Evolutionary conservation across 2,888 invertebrate genomes (phyloP).

Genomic region (Apomyelois bistriatella): DNA sequence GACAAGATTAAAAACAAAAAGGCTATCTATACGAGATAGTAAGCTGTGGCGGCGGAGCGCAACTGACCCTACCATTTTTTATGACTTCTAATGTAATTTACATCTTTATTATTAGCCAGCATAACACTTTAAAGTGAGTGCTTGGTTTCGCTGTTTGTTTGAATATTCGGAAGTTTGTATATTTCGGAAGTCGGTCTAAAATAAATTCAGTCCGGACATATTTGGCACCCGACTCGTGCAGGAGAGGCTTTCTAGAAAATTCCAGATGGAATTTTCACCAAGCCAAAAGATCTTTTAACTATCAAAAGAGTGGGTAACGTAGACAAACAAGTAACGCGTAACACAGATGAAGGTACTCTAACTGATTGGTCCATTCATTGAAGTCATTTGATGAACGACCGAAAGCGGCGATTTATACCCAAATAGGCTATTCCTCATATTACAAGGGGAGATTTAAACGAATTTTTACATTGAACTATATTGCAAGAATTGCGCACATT

Average conservation of each 20-base stretch:
- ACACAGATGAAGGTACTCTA: slow-evolving; percentile 53
- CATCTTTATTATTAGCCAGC: not conserved
- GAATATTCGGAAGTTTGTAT: no score
- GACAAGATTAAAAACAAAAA: slow-evolving; percentile 38
- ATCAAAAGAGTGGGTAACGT: not conserved
- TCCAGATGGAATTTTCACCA: not conserved
- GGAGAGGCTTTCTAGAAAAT: not conserved
- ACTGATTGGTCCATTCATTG: slow-evolving; percentile 67
- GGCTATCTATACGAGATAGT: slow-evolving; percentile 27
- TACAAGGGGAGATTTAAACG: slow-evolving; percentile 68
- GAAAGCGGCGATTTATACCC: slow-evolving; percentile 50
- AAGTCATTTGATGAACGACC: slow-evolving; percentile 57
- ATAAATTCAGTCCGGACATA: not conserved
- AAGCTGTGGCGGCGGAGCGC: slow-evolving; percentile 30
- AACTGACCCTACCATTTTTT: slow-evolving; percentile 36
- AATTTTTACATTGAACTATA: not conserved
- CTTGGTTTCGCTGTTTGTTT: no score
- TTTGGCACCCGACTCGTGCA: not conserved
- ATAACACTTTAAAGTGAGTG: no score
- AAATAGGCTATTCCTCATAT: slow-evolving; percentile 69
- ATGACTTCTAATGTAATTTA: slow-evolving; percentile 19
- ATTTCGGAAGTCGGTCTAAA: no score
- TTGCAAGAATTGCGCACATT: not conserved
- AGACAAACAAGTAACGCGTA: not conserved
- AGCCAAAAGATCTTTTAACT: not conserved